These are phyloP conservation scores for Anguilla japonica DNA, from an alignment of 2,113 vertebrate species.

Conservation along the genomic window DNA sequence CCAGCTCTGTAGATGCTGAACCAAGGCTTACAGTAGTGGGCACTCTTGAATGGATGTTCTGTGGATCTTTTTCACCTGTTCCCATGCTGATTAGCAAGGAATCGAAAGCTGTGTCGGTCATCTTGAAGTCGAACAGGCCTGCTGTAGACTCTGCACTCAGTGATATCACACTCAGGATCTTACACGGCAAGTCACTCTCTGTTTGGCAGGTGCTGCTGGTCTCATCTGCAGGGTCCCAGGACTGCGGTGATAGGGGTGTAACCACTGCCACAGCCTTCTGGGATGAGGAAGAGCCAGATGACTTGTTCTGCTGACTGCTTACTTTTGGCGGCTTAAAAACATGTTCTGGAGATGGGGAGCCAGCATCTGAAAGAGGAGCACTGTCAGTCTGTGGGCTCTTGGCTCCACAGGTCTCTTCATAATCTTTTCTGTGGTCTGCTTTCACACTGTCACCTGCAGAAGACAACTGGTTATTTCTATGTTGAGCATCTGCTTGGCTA, in stretches of 20 bases:
- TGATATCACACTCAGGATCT: conserved; percentile 30
- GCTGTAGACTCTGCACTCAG: background rate
- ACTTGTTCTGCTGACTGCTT: background rate
- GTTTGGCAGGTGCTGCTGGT: background rate
- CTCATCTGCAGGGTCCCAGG: background rate
- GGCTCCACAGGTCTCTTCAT: background rate
- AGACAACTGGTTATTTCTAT: background rate
- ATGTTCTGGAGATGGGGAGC: background rate
- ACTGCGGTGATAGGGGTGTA: conserved; percentile 43
- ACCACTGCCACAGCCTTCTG: conserved; percentile 45
- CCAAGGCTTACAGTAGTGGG: background rate
- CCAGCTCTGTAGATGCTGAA: background rate
- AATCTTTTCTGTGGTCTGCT: background rate
- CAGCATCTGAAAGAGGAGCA: background rate
- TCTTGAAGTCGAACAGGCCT: background rate
- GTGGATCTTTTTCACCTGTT: background rate
- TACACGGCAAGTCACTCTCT: conserved; percentile 15
- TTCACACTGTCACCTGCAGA: background rate
- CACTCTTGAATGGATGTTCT: background rate
- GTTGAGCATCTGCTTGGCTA: background rate
- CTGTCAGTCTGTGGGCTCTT: background rate
- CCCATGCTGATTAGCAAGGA: background rate
- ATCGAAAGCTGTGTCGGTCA: too few species aligned
- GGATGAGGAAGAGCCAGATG: background rate
- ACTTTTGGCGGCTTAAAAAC: background rate